These are phyloP conservation scores for Anser brachyrhynchus DNA, from an alignment of 2,113 vertebrate species.

Conservation along the genomic window DNA sequence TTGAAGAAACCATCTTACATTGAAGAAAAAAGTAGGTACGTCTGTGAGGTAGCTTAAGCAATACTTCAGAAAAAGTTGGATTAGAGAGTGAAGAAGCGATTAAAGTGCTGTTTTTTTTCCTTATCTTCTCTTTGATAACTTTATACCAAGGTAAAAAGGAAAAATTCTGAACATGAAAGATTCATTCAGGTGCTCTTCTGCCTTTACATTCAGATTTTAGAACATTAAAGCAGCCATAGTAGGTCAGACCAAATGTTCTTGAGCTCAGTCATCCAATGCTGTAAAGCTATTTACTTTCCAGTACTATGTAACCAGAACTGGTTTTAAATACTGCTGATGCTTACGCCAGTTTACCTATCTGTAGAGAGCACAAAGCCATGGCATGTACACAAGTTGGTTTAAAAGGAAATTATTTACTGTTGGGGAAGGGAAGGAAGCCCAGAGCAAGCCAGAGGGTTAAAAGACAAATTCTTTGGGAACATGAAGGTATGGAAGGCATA, in stretches of 20 bases:
- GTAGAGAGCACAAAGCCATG: background rate
- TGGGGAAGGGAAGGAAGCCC: background rate
- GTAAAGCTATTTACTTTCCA: background rate
- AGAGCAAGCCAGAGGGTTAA: background rate
- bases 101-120: background rate
- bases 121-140: background rate
- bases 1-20: slow-evolving; percentile 80
- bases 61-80: background rate
- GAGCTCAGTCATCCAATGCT: background rate
- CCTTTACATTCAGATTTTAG: background rate
- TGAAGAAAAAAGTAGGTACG: slow-evolving; percentile 70
- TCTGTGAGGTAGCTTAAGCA: background rate
- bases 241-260: background rate
- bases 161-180: background rate
- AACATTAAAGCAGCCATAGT: background rate
- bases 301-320: background rate
- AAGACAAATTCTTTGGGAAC: background rate
- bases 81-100: background rate
- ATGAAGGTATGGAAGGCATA: accelerated
- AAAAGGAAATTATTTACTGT: background rate
- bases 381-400: background rate
- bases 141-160: background rate
- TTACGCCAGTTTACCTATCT: background rate
- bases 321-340: background rate
- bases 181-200: background rate